phyloP scores from a whole-genome alignment of 2,797 vertebrate species.

The Momotus momota region DNA sequence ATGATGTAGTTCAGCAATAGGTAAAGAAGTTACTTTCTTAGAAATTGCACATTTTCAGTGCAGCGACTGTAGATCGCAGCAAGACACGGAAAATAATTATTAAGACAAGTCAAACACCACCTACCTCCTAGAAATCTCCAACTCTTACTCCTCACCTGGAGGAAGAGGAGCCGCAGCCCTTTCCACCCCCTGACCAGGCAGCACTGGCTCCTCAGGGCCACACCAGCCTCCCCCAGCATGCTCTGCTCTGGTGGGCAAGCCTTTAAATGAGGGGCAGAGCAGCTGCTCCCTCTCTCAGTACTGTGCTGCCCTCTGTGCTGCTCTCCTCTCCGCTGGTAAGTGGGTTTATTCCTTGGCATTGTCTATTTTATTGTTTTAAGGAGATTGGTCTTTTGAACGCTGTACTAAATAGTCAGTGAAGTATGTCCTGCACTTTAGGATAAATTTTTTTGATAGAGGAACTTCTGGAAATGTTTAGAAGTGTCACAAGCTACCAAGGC shows the following conservation, averaged over 20 bases:
- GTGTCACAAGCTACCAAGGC: neutral
- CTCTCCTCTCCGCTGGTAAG: neutral
- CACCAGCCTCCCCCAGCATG: neutral
- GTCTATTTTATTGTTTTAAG: neutral
- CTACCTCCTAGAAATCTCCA: neutral
- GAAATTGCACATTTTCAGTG: neutral
- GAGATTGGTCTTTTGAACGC: neutral
- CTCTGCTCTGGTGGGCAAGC: neutral
- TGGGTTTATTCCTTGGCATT: neutral
- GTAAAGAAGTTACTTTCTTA: neutral
- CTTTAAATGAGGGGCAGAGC: neutral
- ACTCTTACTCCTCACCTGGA: no score
- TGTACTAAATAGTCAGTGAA: neutral
- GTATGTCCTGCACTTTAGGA: accelerated
- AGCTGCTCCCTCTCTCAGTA: neutral
- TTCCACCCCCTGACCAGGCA: no score
- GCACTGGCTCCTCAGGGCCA: neutral
- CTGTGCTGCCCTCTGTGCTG: accelerated
- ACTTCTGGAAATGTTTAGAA: neutral
- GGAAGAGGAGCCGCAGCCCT: neutral
- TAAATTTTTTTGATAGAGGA: neutral
- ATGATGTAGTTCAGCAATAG: neutral
- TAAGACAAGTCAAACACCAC: neutral
- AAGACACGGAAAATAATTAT: neutral
- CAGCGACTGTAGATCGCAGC: neutral